Evolutionary conservation across 2,113 vertebrate species (phyloP).

Genomic region (Nesospiza acunhae): DNA sequence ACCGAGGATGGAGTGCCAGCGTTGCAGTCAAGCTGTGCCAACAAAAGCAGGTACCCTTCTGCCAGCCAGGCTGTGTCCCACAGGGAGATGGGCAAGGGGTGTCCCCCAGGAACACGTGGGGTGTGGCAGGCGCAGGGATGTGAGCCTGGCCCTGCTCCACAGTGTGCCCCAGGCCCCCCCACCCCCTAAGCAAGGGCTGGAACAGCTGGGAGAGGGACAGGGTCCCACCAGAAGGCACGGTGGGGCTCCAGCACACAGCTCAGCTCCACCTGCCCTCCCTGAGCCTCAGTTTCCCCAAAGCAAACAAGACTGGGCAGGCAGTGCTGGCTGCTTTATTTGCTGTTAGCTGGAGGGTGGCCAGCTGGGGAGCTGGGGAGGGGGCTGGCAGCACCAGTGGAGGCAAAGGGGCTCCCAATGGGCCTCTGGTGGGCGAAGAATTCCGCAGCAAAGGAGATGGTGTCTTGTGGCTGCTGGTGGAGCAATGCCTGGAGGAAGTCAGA

Average conservation of each 20-base stretch:
- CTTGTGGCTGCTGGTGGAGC: constrained; percentile 83
- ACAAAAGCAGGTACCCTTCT: not conserved
- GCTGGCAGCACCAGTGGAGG: not conserved
- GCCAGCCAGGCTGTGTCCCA: not conserved
- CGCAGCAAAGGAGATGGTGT: constrained; percentile 82
- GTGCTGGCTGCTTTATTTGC: not conserved
- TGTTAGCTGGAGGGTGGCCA: rapidly evolving
- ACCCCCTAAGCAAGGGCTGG: not conserved
- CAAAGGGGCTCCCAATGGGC: not conserved
- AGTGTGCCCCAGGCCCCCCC: too few species aligned
- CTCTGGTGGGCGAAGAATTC: constrained; percentile 78
- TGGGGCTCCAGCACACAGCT: rapidly evolving
- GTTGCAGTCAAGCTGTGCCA: not conserved
- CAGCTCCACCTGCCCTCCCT: not conserved
- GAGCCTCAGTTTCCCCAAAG: not conserved
- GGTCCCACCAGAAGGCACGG: not conserved
- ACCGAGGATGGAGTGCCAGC: not conserved
- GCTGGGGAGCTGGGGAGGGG: not conserved
- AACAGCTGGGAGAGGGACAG: not conserved
- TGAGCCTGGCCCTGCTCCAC: not conserved
- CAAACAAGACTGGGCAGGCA: not conserved
- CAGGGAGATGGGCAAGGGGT: not conserved
- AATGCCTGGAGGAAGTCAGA: constrained; percentile 90
- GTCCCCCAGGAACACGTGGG: not conserved
- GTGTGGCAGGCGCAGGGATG: not conserved